Base-by-base conservation (phyloP, 1,140 invertebrate genomes). In the Hyphantria cunea region DNA sequence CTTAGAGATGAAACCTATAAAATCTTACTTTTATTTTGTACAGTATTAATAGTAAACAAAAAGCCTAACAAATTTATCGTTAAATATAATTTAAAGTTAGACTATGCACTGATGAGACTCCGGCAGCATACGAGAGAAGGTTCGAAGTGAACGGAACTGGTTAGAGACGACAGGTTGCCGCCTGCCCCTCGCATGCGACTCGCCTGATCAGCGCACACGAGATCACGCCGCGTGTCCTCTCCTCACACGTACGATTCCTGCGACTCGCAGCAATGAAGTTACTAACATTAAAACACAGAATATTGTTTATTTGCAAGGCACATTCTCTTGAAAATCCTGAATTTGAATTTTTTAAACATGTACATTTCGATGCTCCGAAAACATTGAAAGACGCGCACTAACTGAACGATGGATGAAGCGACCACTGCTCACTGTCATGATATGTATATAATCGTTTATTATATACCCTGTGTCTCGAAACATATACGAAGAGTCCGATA, bases 261-360 rank as follows among this genome's bases (percentile, higher is more conserved):
- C 76, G 63, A 80, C 73, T 67, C 75, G 73, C 81, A 77, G 72
- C 72, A 69, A 72, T 80, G 66, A 78, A 78, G 70, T 80, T 81
- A 83, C 85, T 90, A 88, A 88, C 72, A 88, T 88, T 88, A 90
- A 66, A 87, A 90, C 87, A 90, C 87, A 88, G 85, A 90, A 89
- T 88, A 90, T 86, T 86, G 85, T 85, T 78, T 84, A 86, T 86
- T 89, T 90, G 87, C 86, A 90, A 90, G 86, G 86, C 86, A 90
- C 86, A 90, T 88, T 90, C 83, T 86, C 76, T 88, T 90, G 78
- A 86, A 90, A 90, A 90, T 86, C 82, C 85, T 86, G 85, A 82
- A 81, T 84, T 88, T 81, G 70, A 80, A 78, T 81, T 84, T 82
- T 75, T 81, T 25, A 25, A 70, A 80, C 77, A 81, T 65, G 54